Evolutionary conservation across 2,888 invertebrate genomes (phyloP).

Genomic region (Hetaerina titia): DNA sequence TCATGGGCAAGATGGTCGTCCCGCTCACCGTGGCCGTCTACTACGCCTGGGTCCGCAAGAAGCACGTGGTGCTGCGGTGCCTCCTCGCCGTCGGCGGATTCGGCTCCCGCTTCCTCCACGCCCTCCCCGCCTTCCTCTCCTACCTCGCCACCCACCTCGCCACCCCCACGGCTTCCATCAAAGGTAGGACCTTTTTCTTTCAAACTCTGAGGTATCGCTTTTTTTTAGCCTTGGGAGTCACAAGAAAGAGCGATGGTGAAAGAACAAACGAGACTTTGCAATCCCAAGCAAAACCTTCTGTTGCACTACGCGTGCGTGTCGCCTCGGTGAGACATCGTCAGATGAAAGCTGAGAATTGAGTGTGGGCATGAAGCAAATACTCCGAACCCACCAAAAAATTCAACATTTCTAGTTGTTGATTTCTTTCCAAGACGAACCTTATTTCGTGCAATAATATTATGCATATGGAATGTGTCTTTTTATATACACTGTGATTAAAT

Average conservation of each 20-base stretch:
- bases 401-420: no score
- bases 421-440: no score
- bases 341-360: no score
- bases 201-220: no score
- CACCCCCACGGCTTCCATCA: slow-evolving; percentile 44
- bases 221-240: no score
- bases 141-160: slow-evolving; percentile 48
- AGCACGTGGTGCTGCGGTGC: slow-evolving; percentile 38
- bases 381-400: no score
- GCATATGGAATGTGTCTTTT: neutral
- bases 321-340: no score
- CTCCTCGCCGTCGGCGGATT: slow-evolving; percentile 10
- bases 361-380: no score
- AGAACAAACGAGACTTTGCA: no score
- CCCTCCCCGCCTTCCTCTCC: slow-evolving; percentile 15
- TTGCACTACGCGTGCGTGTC: no score
- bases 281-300: no score
- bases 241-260: no score
- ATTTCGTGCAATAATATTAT: neutral
- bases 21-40: slow-evolving; percentile 40
- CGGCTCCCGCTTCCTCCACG: neutral
- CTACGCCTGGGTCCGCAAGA: slow-evolving; percentile 43
- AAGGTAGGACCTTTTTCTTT: neutral
- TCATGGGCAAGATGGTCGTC: slow-evolving; percentile 32
- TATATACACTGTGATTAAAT: neutral